Percentiles rank a stretch among this genome's conserved stretches.
Conservation (phyloP, 2,113 vertebrate species). For the Euleptes europaea region DNA sequence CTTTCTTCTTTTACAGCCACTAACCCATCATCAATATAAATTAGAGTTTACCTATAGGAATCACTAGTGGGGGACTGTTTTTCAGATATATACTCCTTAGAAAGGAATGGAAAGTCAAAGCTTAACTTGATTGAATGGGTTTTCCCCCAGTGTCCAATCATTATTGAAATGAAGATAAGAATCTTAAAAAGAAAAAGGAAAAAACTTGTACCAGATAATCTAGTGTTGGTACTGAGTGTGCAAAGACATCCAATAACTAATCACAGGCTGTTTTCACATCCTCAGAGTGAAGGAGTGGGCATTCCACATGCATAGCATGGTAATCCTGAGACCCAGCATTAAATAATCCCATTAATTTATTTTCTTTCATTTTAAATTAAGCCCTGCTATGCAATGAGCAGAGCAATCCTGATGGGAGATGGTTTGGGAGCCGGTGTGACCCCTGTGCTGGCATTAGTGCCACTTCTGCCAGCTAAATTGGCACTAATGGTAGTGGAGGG, state of each 20-base stretch:
- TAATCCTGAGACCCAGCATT: not conserved
- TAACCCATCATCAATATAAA: slow-evolving; percentile 39
- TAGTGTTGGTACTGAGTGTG: too few species aligned
- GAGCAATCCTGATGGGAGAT: too few species aligned
- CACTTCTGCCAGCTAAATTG: too few species aligned
- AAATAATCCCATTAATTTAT: too few species aligned
- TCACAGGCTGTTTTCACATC: not conserved
- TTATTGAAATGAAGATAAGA: not conserved
- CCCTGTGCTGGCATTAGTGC: too few species aligned
- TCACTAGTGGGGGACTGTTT: slow-evolving; percentile 27
- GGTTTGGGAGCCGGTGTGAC: too few species aligned
- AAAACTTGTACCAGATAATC: not conserved
- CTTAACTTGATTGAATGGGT: not conserved
- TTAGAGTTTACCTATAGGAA: slow-evolving; percentile 33
- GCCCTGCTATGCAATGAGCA: not conserved
- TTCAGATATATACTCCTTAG: not conserved
- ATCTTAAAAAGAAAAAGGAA: not conserved
- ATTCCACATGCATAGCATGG: not conserved
- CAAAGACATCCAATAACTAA: not conserved
- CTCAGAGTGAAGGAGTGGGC: not conserved
- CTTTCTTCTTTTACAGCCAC: slow-evolving; percentile 39
- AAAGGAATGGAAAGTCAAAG: not conserved
- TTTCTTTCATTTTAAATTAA: not conserved
- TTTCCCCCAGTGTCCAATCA: not conserved
- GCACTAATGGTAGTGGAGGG: too few species aligned